phyloP scores from a whole-genome alignment of 2,113 vertebrate species.

The Crotalus viridis region DNA sequence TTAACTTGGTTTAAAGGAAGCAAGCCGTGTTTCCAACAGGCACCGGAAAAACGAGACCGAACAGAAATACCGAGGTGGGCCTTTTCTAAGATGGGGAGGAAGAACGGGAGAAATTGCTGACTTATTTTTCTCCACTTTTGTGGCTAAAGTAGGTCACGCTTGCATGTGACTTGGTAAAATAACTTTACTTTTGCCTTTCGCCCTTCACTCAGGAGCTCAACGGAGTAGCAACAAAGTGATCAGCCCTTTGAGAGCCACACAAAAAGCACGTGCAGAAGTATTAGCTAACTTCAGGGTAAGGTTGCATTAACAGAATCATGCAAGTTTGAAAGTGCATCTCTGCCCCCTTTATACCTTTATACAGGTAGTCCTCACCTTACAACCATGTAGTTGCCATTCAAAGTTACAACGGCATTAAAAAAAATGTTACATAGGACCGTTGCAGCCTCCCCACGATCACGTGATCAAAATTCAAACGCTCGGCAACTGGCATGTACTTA shows the following conservation, averaged over 20 bases:
- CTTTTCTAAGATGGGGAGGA: background rate
- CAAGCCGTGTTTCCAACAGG: background rate
- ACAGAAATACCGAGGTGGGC: background rate
- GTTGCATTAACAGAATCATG: too few species aligned
- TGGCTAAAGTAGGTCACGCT: background rate
- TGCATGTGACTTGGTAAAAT: background rate
- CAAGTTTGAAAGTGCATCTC: too few species aligned
- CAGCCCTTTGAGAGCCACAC: background rate
- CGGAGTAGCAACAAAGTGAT: background rate
- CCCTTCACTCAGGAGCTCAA: background rate
- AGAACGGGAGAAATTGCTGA: background rate
- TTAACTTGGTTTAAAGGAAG: background rate
- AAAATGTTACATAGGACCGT: too few species aligned
- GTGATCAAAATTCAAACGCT: too few species aligned
- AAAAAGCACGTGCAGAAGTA: background rate
- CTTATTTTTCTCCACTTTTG: background rate
- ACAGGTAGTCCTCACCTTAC: too few species aligned
- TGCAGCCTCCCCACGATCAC: too few species aligned
- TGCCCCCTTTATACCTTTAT: too few species aligned
- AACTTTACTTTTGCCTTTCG: background rate
- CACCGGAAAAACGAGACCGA: background rate
- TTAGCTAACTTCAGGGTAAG: background rate
- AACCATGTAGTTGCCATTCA: too few species aligned
- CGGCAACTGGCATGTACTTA: too few species aligned
- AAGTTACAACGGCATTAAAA: too few species aligned